Evolutionary conservation across 1,140 invertebrate species (phyloP).

Genomic region (Saxidomus purpurata): DNA sequence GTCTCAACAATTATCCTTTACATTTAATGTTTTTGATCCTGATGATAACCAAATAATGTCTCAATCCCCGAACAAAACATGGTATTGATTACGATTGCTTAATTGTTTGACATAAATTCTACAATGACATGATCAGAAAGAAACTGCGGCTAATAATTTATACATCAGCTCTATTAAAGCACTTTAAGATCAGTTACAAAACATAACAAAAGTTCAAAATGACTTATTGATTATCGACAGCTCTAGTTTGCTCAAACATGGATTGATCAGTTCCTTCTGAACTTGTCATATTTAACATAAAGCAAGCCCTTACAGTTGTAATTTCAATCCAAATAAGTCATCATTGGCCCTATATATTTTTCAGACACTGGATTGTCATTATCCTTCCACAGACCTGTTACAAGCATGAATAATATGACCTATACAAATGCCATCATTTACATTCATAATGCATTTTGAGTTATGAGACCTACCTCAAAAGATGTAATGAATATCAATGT

Average conservation of each 20-base stretch:
- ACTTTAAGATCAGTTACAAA: conserved; percentile 15
- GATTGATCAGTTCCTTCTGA: background rate
- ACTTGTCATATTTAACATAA: too few species aligned
- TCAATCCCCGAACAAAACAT: background rate
- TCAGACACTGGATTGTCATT: too few species aligned
- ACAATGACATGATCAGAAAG: background rate
- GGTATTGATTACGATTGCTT: background rate
- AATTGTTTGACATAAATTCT: conserved; percentile 18
- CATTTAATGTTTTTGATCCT: background rate
- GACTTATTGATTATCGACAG: background rate
- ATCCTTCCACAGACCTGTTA: too few species aligned
- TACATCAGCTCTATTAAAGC: background rate
- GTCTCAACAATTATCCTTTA: background rate
- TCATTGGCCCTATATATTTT: too few species aligned
- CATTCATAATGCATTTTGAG: too few species aligned
- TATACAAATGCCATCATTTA: too few species aligned
- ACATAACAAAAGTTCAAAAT: background rate
- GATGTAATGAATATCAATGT: too few species aligned
- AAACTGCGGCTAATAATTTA: background rate
- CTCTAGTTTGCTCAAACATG: background rate
- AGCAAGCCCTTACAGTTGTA: too few species aligned
- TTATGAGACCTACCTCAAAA: too few species aligned
- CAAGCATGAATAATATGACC: too few species aligned
- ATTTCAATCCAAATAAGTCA: too few species aligned
- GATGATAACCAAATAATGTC: background rate